phyloP scores from a whole-genome alignment of 1,140 invertebrate species.

The Leptoteleia sp. region DNA sequence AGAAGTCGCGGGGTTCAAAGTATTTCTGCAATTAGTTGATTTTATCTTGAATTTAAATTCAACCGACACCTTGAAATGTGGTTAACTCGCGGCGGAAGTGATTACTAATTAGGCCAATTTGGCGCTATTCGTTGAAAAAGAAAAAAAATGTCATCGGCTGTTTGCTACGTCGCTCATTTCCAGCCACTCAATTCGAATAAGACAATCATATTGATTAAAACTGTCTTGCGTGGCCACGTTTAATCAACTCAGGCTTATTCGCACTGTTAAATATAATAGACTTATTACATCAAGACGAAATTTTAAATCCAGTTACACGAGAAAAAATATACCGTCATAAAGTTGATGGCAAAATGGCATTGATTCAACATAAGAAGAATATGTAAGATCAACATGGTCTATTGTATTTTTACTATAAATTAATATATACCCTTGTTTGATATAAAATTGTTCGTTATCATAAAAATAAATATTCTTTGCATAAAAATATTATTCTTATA shows the following conservation, averaged over 20 bases:
- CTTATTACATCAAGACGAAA: no score
- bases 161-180: conserved; percentile 2
- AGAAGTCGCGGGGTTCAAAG: conserved; percentile 28
- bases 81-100: conserved; percentile 24
- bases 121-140: conserved; percentile 11
- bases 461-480: no score
- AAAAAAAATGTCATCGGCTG: conserved; percentile 1
- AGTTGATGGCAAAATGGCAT: no score
- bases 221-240: conserved; percentile 1
- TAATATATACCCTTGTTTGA: no score
- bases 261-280: no score
- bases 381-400: no score
- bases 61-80: conserved; percentile 19
- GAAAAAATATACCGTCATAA: no score
- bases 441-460: no score
- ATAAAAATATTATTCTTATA: no score
- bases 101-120: conserved; percentile 43
- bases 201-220: conserved; percentile 21
- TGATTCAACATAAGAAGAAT: no score
- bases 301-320: no score
- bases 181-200: conserved; percentile 4
- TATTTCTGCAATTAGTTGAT: conserved; percentile 40
- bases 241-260: conserved; percentile 27
- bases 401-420: no score
- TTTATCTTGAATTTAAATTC: conserved; percentile 46